Base-by-base conservation (phyloP, 1,140 invertebrate genomes). In the Galendromus occidentalis region DNA sequence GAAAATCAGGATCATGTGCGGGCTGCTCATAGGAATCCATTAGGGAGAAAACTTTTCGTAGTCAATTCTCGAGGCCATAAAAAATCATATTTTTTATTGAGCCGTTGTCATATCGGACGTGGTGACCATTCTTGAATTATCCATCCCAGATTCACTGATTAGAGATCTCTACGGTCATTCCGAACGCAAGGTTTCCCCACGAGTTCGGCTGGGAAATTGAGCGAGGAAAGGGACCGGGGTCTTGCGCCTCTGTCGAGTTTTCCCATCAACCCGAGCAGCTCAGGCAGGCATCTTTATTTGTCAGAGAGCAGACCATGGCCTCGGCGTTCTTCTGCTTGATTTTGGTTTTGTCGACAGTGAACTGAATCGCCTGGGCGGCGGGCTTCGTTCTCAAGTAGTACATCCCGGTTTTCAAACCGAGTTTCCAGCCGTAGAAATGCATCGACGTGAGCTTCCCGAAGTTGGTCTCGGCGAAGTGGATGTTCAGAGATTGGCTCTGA, bases 391-490 rank as follows among this genome's bases (percentile, higher is more conserved):
- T 80, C 66, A 99, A 79, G 75, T 98, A 98, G 76, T 98, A 98
- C 92, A 98, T 98, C 42, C 95, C 95, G 30, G 95, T 98, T 78
- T 98, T 99, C 14, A 98, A 79, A 7, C 95, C 87, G 75, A 85
- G 80, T 80, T 90, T 87, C 95, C 95, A 99, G 0, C 87, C 90
- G 76, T 92, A 91, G 76, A 98, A 98, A 76, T 99, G 95, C 83
- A 98, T 97, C 7, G 93, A 97, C 1, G 90, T 92, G 22, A 97
- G 78, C 75, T 93, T 94, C 1, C 86, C 88, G 75, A 89, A 91
- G 71, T 86, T 91, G 5, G 95, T 90, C 73, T 91, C 84, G 7
- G 88, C 91, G 64, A 99, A 90, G 73, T 98, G 91, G 69, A 98
- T 85, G 74, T 98, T 98, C 66, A 98, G 81, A 0, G 91, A 95